Evolutionary conservation across 2,113 vertebrate species (phyloP).

Genomic region (Paradoxurus hermaphroditus): DNA sequence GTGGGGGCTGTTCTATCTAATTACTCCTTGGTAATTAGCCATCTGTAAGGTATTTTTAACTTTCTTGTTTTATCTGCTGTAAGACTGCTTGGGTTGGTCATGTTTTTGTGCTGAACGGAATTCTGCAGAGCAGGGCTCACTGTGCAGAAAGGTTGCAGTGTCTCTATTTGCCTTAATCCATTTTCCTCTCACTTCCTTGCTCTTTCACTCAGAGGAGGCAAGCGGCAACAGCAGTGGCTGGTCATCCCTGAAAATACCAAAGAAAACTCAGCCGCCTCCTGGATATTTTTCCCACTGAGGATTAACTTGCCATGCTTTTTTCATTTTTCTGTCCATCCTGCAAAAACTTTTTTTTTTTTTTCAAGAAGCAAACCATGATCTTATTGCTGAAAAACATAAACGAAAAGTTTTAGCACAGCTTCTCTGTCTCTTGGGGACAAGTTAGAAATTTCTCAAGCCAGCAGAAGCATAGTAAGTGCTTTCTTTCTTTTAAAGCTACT

Average conservation of each 20-base stretch:
- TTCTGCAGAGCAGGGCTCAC: neutral
- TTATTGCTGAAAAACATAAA: neutral
- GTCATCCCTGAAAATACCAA: neutral
- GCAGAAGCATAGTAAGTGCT: constrained; percentile 73
- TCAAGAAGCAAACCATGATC: neutral
- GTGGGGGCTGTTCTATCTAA: neutral
- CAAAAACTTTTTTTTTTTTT: neutral
- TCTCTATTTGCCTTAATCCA: neutral
- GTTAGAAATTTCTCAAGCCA: constrained; percentile 77
- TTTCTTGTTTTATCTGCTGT: neutral
- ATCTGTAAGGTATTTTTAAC: constrained; percentile 5
- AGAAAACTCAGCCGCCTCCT: neutral
- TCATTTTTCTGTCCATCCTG: neutral
- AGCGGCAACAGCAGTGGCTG: neutral
- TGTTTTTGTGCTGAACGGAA: constrained; percentile 18
- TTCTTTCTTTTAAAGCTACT: constrained; percentile 90
- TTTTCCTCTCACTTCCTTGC: neutral
- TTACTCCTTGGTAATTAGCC: constrained; percentile 28
- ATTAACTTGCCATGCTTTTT: neutral
- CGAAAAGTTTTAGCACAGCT: constrained; percentile 28
- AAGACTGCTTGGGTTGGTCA: neutral
- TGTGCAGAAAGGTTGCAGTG: neutral
- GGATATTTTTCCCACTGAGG: neutral
- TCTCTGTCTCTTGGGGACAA: constrained; percentile 54
- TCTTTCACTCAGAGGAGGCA: neutral